These are phyloP conservation scores for Athalia circularis DNA, from an alignment of 2,888 invertebrate genomes.

Conservation along the genomic window DNA sequence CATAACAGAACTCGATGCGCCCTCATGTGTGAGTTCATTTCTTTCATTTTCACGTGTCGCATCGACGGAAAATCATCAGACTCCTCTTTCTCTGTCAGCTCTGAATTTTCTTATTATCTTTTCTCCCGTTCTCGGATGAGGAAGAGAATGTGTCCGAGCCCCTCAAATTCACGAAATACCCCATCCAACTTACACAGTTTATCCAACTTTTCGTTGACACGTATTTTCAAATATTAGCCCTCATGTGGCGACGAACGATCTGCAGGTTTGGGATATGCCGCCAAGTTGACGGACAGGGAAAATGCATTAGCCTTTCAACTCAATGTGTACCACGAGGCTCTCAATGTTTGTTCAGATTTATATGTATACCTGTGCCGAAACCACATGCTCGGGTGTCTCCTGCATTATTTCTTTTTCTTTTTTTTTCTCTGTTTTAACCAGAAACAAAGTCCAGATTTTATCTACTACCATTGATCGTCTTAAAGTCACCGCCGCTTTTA, in stretches of 20 bases:
- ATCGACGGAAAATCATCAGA: too few species aligned
- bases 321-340: conserved; percentile 6
- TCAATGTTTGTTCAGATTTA: conserved; percentile 32
- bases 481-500: neutral
- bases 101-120: too few species aligned
- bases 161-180: conserved; percentile 10
- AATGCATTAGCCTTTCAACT: conserved; percentile 33
- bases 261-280: neutral
- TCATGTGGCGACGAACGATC: neutral
- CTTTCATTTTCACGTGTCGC: neutral
- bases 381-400: neutral
- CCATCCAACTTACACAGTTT: neutral
- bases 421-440: neutral
- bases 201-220: conserved; percentile 18
- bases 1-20: conserved; percentile 4
- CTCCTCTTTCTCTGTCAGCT: too few species aligned
- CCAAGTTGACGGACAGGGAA: conserved; percentile 35
- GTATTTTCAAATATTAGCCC: conserved; percentile 39
- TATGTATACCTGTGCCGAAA: conserved; percentile 2
- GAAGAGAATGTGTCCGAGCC: neutral
- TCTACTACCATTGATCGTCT: neutral
- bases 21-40: conserved; percentile 18
- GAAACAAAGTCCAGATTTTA: conserved; percentile 25
- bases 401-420: neutral
- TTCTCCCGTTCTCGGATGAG: too few species aligned